Evolutionary conservation across 2,888 invertebrate species (phyloP), one percentile per base, ranked within the genome.

Genomic region (Isoperla grammatica): DNA sequence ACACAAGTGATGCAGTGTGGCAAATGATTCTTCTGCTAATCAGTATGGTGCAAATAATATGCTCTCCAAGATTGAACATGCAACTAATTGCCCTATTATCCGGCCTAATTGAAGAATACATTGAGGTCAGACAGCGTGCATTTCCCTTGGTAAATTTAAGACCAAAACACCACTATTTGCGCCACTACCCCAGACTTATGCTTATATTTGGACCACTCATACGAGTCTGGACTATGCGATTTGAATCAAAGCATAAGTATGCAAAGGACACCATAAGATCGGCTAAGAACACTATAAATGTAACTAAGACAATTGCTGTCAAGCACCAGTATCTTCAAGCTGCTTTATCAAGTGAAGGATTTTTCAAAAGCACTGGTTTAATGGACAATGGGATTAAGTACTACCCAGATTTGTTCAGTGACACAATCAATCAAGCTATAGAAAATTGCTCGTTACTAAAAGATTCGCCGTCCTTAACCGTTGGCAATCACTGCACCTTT

Each of bases 211-310:
- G 54, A 2, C 45, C 54, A 5, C 42, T 39, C 13, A 29, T 54
- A 4, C 3, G 37, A 35, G 13, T 23, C 6, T 54, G 54, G 54
- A 54, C 54, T 8, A 54, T 43, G 35, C 12, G 46, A 4, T 37
- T 54, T 35, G 54, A 54, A 39, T 35, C 35, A 5, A 54, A 54
- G 17, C 54, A 54, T 29, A 48, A 35, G 4, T 54, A 54, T 15
- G 20, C 29, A 6, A 54, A 54, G 37, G 35, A 20, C 3, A 23
- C 29, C 15, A 4, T 15, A 13, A n/a, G 54, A 2, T 13, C 54
- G 1, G n/a, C 35, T 9, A 35, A 54, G 8, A 54, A 54, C 19
- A 35, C 12, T 15, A 54, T 54, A 5, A 54, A 54, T 19, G 15
- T 54, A 2, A 43, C 46, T 5, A 54, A 39, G 15, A 54, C n/a